Evolutionary conservation across 1,140 invertebrate species (phyloP).

Genomic region (Olivierus martensii): DNA sequence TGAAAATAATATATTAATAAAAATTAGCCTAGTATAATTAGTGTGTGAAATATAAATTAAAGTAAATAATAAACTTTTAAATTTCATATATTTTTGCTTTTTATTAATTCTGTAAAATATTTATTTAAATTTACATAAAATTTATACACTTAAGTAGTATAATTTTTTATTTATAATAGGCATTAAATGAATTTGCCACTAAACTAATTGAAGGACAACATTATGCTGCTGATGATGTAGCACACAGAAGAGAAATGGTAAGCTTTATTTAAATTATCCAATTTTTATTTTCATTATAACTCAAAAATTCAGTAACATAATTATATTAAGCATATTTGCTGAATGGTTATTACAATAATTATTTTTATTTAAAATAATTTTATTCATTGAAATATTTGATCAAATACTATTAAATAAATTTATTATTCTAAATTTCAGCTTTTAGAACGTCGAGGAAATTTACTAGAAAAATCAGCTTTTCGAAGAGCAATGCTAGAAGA

Average conservation of each 20-base stretch:
- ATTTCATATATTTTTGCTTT: not conserved
- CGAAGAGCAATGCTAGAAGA: conserved; percentile 74
- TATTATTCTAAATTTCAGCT: too few relatives aligned
- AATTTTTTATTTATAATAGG: conserved; percentile 26
- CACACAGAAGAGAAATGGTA: conserved; percentile 56
- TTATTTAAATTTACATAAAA: not conserved
- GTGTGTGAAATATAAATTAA: too few relatives aligned
- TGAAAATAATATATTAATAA: too few relatives aligned
- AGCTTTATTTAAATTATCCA: not conserved
- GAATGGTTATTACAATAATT: too few relatives aligned
- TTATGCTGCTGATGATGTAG: conserved; percentile 93
- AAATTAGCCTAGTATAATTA: too few relatives aligned
- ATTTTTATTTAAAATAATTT: too few relatives aligned
- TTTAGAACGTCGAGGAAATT: conserved; percentile 59
- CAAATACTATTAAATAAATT: too few relatives aligned
- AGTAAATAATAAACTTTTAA: not conserved
- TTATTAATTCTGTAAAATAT: not conserved
- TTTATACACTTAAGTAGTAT: too few relatives aligned
- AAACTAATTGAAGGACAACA: conserved; percentile 93
- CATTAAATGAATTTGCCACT: conserved; percentile 91
- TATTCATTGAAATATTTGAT: too few relatives aligned
- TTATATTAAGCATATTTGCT: too few relatives aligned
- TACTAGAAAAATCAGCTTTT: conserved; percentile 73
- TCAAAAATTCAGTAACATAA: too few relatives aligned
- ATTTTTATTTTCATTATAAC: too few relatives aligned